These are phyloP conservation scores for Benitochromis conjunctus DNA, from an alignment of 2,113 vertebrate genomes.

Conservation along the genomic window DNA sequence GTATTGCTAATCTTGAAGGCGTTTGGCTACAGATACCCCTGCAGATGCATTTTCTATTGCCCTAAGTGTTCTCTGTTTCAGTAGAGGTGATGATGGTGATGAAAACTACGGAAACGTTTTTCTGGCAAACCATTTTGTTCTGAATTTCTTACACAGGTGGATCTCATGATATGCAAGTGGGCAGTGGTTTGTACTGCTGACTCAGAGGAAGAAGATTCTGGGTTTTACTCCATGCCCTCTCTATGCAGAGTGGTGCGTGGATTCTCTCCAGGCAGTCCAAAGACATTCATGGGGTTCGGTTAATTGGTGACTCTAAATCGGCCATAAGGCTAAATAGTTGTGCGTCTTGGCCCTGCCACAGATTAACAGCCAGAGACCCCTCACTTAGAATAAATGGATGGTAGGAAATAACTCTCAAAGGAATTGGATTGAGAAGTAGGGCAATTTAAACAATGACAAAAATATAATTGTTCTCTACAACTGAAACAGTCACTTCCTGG, in stretches of 20 bases:
- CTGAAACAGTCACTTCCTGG: background rate
- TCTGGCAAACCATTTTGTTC: background rate
- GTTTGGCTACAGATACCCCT: background rate
- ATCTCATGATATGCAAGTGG: background rate
- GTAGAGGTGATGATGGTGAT: background rate
- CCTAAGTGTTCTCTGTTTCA: background rate
- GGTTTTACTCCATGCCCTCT: background rate
- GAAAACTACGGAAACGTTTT: background rate
- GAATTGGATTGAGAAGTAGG: background rate
- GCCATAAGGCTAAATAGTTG: no score
- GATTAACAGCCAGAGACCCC: background rate
- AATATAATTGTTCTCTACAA: background rate
- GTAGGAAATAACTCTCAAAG: background rate
- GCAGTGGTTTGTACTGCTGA: background rate
- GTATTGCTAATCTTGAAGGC: background rate
- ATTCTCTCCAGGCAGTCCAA: background rate
- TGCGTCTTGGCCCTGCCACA: no score
- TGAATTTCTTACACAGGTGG: background rate
- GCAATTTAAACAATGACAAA: background rate
- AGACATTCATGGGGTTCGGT: background rate
- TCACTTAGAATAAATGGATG: background rate
- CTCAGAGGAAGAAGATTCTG: background rate
- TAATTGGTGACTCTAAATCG: background rate
- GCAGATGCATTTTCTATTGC: background rate
- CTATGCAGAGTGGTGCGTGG: background rate